A percentile compares a stretch with the other conserved stretches of the same genome.
Conservation (phyloP, 2,888 invertebrate species). For the Apodemia duryi region DNA sequence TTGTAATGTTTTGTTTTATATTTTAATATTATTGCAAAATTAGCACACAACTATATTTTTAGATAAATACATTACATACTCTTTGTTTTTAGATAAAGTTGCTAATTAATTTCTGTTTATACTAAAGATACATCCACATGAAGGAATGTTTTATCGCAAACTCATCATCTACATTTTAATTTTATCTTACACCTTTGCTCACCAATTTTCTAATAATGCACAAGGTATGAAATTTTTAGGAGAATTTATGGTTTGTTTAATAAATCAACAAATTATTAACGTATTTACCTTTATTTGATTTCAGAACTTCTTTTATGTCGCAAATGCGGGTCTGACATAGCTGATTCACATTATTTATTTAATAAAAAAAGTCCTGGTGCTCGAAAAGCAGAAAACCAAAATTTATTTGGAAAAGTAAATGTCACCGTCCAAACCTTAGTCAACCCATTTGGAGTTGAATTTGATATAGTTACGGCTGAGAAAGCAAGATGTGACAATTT, state of each 20-base stretch:
- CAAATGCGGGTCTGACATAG: slow-evolving; percentile 79
- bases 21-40: neutral
- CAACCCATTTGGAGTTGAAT: slow-evolving; percentile 76
- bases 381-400: slow-evolving; percentile 61
- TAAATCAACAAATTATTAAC: neutral
- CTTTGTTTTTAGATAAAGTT: neutral
- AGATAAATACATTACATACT: neutral
- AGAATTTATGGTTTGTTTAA: neutral
- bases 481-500: slow-evolving; percentile 77
- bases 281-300: slow-evolving; percentile 35
- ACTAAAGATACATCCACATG: neutral
- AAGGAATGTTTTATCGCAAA: slow-evolving; percentile 10
- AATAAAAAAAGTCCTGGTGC: slow-evolving; percentile 74
- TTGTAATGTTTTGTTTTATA: neutral
- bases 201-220: slow-evolving; percentile 25
- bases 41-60: neutral
- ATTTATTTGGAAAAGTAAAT: slow-evolving; percentile 73
- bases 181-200: neutral
- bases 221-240: slow-evolving; percentile 29
- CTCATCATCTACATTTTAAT: neutral
- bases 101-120: neutral
- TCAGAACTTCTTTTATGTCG: slow-evolving; percentile 78
- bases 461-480: slow-evolving; percentile 72
- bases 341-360: slow-evolving; percentile 73
- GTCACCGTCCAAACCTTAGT: slow-evolving; percentile 77